Evolutionary conservation across 2,888 invertebrate species (phyloP).

Genomic region (Oscheius sp.): DNA sequence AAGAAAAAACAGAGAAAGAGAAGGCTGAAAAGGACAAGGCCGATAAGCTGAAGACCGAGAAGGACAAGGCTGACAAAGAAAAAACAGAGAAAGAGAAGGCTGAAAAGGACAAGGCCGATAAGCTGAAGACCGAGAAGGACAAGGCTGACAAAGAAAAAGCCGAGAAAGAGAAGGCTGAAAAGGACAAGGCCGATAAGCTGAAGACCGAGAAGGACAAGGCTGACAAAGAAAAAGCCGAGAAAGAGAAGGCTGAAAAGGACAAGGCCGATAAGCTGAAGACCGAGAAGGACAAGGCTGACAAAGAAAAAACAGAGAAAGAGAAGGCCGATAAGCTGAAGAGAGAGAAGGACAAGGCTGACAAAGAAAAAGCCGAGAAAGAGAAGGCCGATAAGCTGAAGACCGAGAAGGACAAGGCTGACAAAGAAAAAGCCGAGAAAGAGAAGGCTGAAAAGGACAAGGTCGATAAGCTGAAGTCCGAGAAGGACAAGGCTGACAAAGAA

Average conservation of each 20-base stretch:
- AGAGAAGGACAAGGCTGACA: slow-evolving; percentile 5
- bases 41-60: slow-evolving; percentile 11
- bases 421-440: slow-evolving; percentile 9
- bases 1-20: slow-evolving; percentile 15
- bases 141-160: slow-evolving; percentile 5
- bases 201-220: slow-evolving; percentile 14
- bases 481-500: background rate
- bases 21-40: slow-evolving; percentile 11
- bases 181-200: slow-evolving; percentile 10
- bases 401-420: slow-evolving; percentile 8
- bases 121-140: slow-evolving; percentile 12
- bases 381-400: slow-evolving; percentile 6
- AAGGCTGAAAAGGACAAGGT: slow-evolving; percentile 17
- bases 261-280: slow-evolving; percentile 10
- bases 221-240: slow-evolving; percentile 6
- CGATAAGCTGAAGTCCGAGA: slow-evolving; percentile 2
- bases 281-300: slow-evolving; percentile 18
- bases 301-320: slow-evolving; percentile 5
- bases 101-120: slow-evolving; percentile 16
- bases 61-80: slow-evolving; percentile 11
- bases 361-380: slow-evolving; percentile 12
- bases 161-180: slow-evolving; percentile 16
- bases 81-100: slow-evolving; percentile 10
- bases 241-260: slow-evolving; percentile 7
- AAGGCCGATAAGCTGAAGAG: slow-evolving; percentile 9